Evolutionary conservation across 2,113 vertebrate species (phyloP).

Genomic region (Philantomba maxwellii): DNA sequence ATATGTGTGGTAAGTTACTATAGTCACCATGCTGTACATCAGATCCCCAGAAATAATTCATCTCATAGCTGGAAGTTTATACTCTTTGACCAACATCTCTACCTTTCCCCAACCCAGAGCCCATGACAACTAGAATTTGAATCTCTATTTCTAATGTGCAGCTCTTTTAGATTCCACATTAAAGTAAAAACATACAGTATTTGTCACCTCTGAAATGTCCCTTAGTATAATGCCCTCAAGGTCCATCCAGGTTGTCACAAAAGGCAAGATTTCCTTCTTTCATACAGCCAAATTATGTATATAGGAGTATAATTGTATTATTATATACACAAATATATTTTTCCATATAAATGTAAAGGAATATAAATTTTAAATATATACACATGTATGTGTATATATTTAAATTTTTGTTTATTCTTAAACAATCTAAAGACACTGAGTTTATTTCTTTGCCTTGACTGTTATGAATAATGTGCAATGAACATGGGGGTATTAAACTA

Average conservation of each 20-base stretch:
- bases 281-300: neutral
- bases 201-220: neutral
- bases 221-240: neutral
- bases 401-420: neutral
- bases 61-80: neutral
- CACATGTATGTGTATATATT: neutral
- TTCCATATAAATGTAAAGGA: neutral
- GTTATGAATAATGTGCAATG: neutral
- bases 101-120: neutral
- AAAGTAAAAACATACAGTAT: neutral
- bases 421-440: neutral
- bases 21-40: neutral
- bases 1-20: neutral
- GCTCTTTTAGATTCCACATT: neutral
- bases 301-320: neutral
- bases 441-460: neutral
- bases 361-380: neutral
- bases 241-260: neutral
- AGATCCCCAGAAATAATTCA: neutral
- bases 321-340: neutral
- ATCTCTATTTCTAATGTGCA: neutral
- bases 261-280: neutral
- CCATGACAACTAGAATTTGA: neutral
- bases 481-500: neutral
- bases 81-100: neutral